phyloP scores from a whole-genome alignment of 1,140 invertebrate species.

The Drosophila elegans region DNA sequence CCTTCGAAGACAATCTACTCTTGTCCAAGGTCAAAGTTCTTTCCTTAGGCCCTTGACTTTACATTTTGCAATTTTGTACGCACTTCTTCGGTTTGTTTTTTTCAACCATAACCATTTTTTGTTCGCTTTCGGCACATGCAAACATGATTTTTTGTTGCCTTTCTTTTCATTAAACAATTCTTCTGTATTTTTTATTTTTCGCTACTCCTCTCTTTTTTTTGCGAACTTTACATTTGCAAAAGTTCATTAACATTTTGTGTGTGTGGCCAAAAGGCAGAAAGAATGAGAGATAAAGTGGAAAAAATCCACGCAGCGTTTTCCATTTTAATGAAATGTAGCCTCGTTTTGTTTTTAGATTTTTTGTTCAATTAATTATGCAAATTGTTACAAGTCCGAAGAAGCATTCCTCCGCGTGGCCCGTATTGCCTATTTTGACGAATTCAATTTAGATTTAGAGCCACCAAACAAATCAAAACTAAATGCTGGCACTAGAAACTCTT shows the following conservation, averaged over 20 bases:
- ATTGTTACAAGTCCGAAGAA: conserved; percentile 45
- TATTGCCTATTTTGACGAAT: conserved; percentile 16
- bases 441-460: conserved; percentile 43
- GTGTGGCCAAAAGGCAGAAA: conserved; percentile 35
- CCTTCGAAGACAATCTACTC: conserved; percentile 16
- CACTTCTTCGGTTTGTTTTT: conserved; percentile 45
- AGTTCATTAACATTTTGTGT: conserved; percentile 74
- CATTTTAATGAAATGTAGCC: conserved; percentile 60
- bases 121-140: conserved; percentile 59
- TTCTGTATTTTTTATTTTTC: conserved; percentile 34
- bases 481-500: conserved; percentile 44
- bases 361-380: conserved; percentile 68
- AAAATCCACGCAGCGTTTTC: conserved; percentile 54
- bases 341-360: conserved; percentile 31
- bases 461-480: conserved; percentile 16
- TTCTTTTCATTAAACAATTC: conserved; percentile 63
- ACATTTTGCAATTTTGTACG: conserved; percentile 61
- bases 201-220: conserved; percentile 37
- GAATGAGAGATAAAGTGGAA: background rate
- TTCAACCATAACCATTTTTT: conserved; percentile 10
- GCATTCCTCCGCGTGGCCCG: background rate
- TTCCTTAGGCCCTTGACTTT: conserved; percentile 47
- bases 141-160: conserved; percentile 59
- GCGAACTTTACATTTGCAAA: conserved; percentile 61
- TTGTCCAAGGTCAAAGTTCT: conserved; percentile 48